phyloP scores from a whole-genome alignment of 35 echinoderm and acorn worm species.

The Acanthaster planci region DNA sequence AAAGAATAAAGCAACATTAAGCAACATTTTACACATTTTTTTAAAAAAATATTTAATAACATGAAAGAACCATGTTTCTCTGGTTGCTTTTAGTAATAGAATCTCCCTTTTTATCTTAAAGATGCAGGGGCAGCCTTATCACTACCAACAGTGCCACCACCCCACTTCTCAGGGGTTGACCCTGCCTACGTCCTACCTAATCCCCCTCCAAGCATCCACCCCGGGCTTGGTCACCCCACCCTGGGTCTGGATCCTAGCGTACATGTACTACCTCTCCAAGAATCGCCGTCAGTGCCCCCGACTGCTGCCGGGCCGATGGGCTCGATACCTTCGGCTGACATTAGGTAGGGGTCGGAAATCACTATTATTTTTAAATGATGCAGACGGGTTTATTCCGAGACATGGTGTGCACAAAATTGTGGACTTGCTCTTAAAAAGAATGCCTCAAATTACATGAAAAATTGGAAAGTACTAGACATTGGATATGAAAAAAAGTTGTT shows the following conservation, averaged over 20 bases:
- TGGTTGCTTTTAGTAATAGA: not conserved
- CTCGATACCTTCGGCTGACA: not conserved
- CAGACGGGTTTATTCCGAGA: too few relatives aligned
- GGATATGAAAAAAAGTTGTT: not conserved
- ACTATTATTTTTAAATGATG: too few relatives aligned
- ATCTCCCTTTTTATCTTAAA: not conserved
- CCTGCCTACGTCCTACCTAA: not conserved
- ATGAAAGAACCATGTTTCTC: too few relatives aligned
- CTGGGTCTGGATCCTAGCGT: not conserved
- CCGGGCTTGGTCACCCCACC: not conserved
- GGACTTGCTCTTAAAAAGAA: too few relatives aligned
- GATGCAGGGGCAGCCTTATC: slow-evolving; percentile 7
- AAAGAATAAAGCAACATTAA: too few relatives aligned
- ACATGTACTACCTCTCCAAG: slow-evolving; percentile 22
- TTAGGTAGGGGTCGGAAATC: not conserved
- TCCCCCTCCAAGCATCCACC: not conserved
- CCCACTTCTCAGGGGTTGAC: not conserved
- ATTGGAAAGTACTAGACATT: not conserved
- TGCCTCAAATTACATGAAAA: too few relatives aligned
- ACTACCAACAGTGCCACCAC: slow-evolving; percentile 27
- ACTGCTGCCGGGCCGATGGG: not conserved
- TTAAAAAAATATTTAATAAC: too few relatives aligned
- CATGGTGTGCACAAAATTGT: too few relatives aligned
- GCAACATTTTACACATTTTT: too few relatives aligned
- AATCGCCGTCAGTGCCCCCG: slow-evolving; percentile 18